Base-by-base conservation (phyloP, 1,140 invertebrate species). In the Cyclargus thomasi region DNA sequence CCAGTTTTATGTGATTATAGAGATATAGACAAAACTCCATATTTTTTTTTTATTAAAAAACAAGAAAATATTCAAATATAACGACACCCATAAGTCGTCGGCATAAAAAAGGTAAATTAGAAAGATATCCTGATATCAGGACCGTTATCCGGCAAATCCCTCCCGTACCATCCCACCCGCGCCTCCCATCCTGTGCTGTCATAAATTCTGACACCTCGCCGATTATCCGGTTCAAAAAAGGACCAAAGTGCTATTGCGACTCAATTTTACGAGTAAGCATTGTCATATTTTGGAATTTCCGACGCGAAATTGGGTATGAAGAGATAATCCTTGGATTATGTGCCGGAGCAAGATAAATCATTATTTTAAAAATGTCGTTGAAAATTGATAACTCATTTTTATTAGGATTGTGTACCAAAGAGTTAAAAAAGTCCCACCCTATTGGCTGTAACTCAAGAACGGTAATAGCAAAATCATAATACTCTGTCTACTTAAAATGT, bases 51-150 rank as follows among this genome's bases (percentile, higher is more conserved):
- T 3, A 29, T 3, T 3, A 29, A 29, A 29, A 29, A 29, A 29
- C 29, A 29, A 29, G 5, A 7, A 0, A 7, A 29, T 29, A 29
- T 6, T 4, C 29, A 47, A 47, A 47, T 47, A 47, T 47, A 14
- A 47, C 39, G 14, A 7, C 39, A 47, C 39, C 39, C 10, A 47
- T 16, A 47, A 47, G 10, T 47, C 39, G 39, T 47, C 8, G 11
- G 39, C 39, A 59, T 20, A 20, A 59, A 59, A 59, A 59, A 59
- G 55, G 55, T 59, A 59, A 59, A 59, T 59, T 59, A 21, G 55
- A 59, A 59, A 59, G 55, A 59, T 20, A 59, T 59, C 55, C 55
- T 8, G 55, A 59, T 59, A 59, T 20, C 55, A 20, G 18, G 20
- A 20, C 55, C 55, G 55, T 59, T 59, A 59, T 59, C 20, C 55